Conservation (phyloP, 2,797 vertebrate genomes). For the Sebastiscus tertius region DNA sequence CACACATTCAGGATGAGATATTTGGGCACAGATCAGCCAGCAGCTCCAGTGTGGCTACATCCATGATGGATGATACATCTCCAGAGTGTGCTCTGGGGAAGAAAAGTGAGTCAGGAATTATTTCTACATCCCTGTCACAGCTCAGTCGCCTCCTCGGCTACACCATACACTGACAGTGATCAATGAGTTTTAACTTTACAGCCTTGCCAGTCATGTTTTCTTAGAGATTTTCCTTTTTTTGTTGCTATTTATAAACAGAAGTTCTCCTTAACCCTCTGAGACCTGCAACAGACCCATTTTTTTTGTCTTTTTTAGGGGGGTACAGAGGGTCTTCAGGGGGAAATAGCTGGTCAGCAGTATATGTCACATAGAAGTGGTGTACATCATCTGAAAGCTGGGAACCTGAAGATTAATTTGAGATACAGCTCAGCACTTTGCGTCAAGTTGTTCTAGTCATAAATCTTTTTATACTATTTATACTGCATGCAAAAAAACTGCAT, state of each 20-base stretch:
- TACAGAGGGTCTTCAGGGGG: no score
- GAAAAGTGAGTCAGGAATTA: conserved; percentile 88
- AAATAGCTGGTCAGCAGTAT: no score
- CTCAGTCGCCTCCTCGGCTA: background rate
- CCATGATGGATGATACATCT: conserved; percentile 89
- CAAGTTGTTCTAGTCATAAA: no score
- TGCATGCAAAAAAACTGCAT: no score
- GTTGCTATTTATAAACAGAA: background rate
- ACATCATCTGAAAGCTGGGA: no score
- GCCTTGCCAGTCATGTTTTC: background rate
- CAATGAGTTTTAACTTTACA: conserved; percentile 16
- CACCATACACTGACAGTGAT: background rate
- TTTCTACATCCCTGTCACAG: background rate
- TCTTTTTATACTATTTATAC: no score
- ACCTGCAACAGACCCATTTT: no score
- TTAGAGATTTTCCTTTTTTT: background rate
- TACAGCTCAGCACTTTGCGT: no score
- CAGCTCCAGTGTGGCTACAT: conserved; percentile 91
- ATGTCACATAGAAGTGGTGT: no score
- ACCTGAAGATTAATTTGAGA: no score
- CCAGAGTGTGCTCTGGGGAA: conserved; percentile 85
- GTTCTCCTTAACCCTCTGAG: background rate
- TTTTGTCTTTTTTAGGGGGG: no score
- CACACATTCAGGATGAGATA: conserved; percentile 86
- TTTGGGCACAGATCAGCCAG: conserved; percentile 85